Evolutionary conservation across 2,888 invertebrate genomes (phyloP), one percentile per base, ranked within the genome.

Genomic region (Metacarcinus magister): DNA sequence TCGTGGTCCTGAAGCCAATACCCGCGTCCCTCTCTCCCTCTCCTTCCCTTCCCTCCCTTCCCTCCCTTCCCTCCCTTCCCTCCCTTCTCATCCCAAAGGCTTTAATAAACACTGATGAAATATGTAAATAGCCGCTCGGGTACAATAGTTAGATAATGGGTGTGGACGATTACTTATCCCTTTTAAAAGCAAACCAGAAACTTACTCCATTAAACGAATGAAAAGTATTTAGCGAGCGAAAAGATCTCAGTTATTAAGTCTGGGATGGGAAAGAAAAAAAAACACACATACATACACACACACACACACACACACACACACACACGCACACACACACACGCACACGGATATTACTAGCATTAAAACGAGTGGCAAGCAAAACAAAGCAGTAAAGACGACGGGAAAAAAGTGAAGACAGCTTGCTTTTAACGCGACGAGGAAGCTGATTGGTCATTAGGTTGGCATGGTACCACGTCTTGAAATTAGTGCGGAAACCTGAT

Each of bases 81-180:
- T 48, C 48, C 13, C 48, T 48, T 13, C 13, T 48, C 48, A 13
- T 48, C 48, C 1, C 32, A 32, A 87, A 87, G 16, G 87, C 87
- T 87, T 87, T 87, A 87, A 87, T 87, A 87, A 87, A 87, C 87
- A 87, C 87, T 32, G 87, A 87, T 87, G 39, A 87, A 32, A 87
- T 87, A 87, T 87, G 87, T 39, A 87, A 87, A 87, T 87, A n/a
- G 32, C 16, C 13, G 7, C 32, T 39, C 0, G 32, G 39, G 87
- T 39, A 87, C 87, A 87, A 87, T 39, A 16, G 87, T 39, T 87
- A 87, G 39, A 39, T 87, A 87, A 87, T 32, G 39, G 87, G 87
- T 13, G 32, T 39, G 87, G 32, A 39, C 87, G 87, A 87, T 87
- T 87, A 39, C 87, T 87, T 87, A 87, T 87, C 87, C 39, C 39